Conservation (phyloP, 2,797 vertebrate species). For the Coreius guichenoti region DNA sequence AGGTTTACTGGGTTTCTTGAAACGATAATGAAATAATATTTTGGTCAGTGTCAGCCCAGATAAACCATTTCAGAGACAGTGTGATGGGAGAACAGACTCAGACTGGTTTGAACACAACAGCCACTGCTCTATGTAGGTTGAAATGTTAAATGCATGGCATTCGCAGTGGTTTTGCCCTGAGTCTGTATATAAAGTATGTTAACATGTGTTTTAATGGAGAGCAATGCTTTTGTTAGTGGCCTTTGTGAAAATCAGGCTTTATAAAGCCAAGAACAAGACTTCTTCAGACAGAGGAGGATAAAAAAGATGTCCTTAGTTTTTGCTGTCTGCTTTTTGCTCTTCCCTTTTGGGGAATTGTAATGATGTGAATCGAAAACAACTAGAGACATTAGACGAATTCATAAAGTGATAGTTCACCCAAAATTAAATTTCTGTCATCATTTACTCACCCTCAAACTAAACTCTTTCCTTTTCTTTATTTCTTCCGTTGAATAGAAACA, state of each 20-base stretch:
- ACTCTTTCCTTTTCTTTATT: not conserved
- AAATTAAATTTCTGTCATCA: not conserved
- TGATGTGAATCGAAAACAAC: slow-evolving; percentile 55
- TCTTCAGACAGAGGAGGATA: slow-evolving; percentile 69
- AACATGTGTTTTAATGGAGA: slow-evolving; percentile 46
- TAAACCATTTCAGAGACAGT: slow-evolving; percentile 78
- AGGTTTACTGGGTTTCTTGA: slow-evolving; percentile 99
- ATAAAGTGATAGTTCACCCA: not conserved
- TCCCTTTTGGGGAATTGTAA: slow-evolving; percentile 63
- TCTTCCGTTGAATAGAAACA: not conserved
- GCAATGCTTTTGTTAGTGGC: slow-evolving; percentile 61
- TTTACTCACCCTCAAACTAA: not conserved
- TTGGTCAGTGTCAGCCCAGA: slow-evolving; percentile 86
- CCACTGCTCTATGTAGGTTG: slow-evolving; percentile 59
- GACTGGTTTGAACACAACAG: slow-evolving; percentile 46
- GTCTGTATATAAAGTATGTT: slow-evolving; percentile 60
- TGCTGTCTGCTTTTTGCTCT: slow-evolving; percentile 64
- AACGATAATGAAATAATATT: slow-evolving; percentile 91
- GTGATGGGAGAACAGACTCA: slow-evolving; percentile 64
- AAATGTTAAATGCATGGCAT: slow-evolving; percentile 67
- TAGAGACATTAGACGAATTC: not conserved
- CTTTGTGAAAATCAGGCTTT: slow-evolving; percentile 73
- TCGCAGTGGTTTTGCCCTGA: slow-evolving; percentile 64
- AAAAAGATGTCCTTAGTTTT: slow-evolving; percentile 57
- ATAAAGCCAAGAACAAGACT: slow-evolving; percentile 70